These are phyloP conservation scores for Numenius arquata DNA, from an alignment of 2,113 vertebrate species.

Conservation along the genomic window DNA sequence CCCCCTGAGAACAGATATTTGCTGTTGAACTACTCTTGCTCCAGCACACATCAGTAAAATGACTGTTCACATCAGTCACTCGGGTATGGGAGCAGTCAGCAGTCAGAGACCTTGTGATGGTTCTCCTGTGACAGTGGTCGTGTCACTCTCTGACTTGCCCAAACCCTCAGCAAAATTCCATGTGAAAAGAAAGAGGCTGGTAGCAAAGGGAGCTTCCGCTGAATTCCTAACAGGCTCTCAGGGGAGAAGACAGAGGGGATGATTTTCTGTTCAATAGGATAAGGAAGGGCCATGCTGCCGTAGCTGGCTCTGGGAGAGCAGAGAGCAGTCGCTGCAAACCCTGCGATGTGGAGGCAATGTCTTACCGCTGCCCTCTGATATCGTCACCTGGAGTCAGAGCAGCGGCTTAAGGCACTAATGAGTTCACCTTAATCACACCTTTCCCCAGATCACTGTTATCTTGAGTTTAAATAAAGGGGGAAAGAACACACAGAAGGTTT, in stretches of 20 bases:
- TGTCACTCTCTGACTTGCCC: background rate
- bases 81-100: accelerated
- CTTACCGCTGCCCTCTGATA: background rate
- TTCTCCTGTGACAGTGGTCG: background rate
- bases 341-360: background rate
- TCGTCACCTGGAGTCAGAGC: background rate
- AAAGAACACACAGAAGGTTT: background rate
- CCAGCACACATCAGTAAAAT: background rate
- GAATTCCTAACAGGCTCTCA: background rate
- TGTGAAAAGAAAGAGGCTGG: background rate
- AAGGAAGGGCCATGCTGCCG: background rate
- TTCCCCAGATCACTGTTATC: background rate
- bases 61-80: background rate
- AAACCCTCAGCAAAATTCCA: background rate
- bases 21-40: background rate
- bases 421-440: background rate
- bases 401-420: background rate
- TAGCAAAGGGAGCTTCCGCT: background rate
- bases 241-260: background rate
- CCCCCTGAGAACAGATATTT: background rate
- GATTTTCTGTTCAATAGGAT: background rate
- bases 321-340: background rate
- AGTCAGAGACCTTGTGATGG: background rate
- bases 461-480: background rate
- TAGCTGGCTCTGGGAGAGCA: background rate